Conservation (phyloP, 1,140 invertebrate species). For the Drosophila sucinea region DNA sequence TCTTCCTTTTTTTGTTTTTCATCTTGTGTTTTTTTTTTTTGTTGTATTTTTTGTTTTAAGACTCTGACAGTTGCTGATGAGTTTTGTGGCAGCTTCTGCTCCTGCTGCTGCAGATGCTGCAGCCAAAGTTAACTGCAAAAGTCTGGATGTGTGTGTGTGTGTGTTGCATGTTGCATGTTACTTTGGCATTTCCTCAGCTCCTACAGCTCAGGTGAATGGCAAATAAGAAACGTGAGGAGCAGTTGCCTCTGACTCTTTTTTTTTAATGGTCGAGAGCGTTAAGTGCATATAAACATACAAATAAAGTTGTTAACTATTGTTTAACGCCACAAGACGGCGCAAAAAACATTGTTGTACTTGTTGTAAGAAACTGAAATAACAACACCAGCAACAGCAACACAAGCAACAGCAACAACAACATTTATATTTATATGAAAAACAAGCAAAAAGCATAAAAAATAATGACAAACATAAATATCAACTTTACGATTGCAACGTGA, state of each 20-base stretch:
- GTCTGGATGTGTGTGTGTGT: no score
- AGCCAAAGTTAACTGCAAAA: not conserved
- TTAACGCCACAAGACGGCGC: constrained; percentile 48
- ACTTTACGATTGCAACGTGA: constrained; percentile 80
- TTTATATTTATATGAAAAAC: constrained; percentile 57
- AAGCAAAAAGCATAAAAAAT: constrained; percentile 75
- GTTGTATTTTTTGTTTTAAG: not conserved
- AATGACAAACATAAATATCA: constrained; percentile 81
- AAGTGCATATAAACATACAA: constrained; percentile 37
- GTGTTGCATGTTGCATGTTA: constrained; percentile 43
- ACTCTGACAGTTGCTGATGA: constrained; percentile 49
- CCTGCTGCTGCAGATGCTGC: constrained; percentile 5
- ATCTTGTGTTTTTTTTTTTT: constrained; percentile 22
- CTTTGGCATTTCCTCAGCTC: constrained; percentile 49
- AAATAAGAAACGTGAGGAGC: constrained; percentile 34
- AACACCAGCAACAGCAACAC: constrained; percentile 30
- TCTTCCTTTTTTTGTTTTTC: not conserved
- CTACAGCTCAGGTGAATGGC: constrained; percentile 23
- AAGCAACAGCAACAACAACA: constrained; percentile 30
- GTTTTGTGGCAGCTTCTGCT: constrained; percentile 42
- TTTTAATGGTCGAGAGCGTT: constrained; percentile 13
- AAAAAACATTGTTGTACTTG: constrained; percentile 46
- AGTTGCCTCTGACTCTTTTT: constrained; percentile 15
- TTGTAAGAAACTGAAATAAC: constrained; percentile 24
- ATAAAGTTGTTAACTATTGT: constrained; percentile 66